A percentile compares a stretch with the other conserved stretches of the same genome.
Conservation (phyloP, 1,140 invertebrate genomes). For the Calliphora vicina region DNA sequence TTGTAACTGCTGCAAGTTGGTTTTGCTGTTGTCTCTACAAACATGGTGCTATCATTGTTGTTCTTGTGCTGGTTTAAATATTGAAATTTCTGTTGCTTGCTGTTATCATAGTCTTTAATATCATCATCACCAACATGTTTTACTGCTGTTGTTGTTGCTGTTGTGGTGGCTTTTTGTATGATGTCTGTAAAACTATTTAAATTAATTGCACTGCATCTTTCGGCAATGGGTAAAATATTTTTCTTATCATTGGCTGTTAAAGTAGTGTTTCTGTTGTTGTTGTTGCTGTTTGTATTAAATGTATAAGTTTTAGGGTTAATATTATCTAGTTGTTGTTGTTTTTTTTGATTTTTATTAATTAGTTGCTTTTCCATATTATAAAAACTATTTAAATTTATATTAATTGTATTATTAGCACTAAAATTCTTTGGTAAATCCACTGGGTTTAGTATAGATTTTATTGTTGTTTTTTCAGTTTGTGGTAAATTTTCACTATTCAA, state of each 20-base stretch:
- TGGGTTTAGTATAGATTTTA: slow-evolving; percentile 56
- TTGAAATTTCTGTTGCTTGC: slow-evolving; percentile 43
- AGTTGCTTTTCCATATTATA: slow-evolving; percentile 42
- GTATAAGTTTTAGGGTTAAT: neutral
- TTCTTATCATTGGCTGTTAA: slow-evolving; percentile 24
- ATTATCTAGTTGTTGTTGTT: neutral
- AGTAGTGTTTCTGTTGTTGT: slow-evolving; percentile 25
- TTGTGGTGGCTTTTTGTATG: slow-evolving; percentile 38
- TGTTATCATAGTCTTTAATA: slow-evolving; percentile 49
- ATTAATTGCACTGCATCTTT: slow-evolving; percentile 38
- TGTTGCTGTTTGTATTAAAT: slow-evolving; percentile 6
- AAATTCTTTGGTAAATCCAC: slow-evolving; percentile 63
- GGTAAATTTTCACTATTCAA: neutral
- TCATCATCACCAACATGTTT: slow-evolving; percentile 37
- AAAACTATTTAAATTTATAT: slow-evolving; percentile 49
- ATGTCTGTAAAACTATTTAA: slow-evolving; percentile 41
- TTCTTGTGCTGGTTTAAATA: slow-evolving; percentile 18
- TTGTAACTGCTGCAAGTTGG: slow-evolving; percentile 40
- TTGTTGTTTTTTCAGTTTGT: slow-evolving; percentile 45
- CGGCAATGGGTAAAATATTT: slow-evolving; percentile 23
- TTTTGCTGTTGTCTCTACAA: neutral
- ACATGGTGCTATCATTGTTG: neutral
- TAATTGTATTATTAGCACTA: slow-evolving; percentile 59
- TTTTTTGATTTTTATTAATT: slow-evolving; percentile 3
- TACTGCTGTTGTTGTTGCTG: slow-evolving; percentile 28